Evolutionary conservation across 2,113 vertebrate genomes (phyloP), one percentile per base, ranked within the genome.

Genomic region (Nestor notabilis): DNA sequence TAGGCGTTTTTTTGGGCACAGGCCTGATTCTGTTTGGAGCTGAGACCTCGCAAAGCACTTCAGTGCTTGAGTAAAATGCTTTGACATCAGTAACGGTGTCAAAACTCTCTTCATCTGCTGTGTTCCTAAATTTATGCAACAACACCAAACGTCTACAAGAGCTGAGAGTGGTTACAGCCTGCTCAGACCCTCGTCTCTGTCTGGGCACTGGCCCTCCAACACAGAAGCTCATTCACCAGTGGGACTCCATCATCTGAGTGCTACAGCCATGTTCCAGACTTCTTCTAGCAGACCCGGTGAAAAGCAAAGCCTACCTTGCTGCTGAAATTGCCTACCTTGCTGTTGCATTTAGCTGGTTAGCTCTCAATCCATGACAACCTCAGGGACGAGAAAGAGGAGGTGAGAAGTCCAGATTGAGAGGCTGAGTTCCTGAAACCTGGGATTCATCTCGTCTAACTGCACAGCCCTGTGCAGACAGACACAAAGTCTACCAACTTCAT

Each of bases 151-250:
- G 6, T 10, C 50, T 72, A 19, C 58, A 77, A 9, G 19, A 14
- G 5, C 19, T 44, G 43, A 50, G 31, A 39, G 60, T 24, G 12
- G 31, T 50, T 24, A 43, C 31, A 66, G 12, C 31, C 77, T 56
- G 35, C 33, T 43, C 7, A 83, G 47, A 63, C 33, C 35, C 14
- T 47, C 9, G 2, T 28, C 18, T 66, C 47, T 39, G 31, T 23
- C 41, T 41, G 56, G 23, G 19, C 37, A 27, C 28, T 13, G 49
- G 10, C 3, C 52, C 4, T 16, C 5, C 27, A 47, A 29, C 1
- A 0, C 1, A 68, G 41, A 7, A 64, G 11, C 28, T 80, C 1
- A 0, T 35, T 52, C 13, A 18, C 27, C 71, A 13, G 15, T 60
- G 72, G 60, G 15, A 37, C 33, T 68, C 53, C 41, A 15, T 56